Evolutionary conservation across 2,888 invertebrate genomes (phyloP).

Genomic region (Tanypteryx hageni): DNA sequence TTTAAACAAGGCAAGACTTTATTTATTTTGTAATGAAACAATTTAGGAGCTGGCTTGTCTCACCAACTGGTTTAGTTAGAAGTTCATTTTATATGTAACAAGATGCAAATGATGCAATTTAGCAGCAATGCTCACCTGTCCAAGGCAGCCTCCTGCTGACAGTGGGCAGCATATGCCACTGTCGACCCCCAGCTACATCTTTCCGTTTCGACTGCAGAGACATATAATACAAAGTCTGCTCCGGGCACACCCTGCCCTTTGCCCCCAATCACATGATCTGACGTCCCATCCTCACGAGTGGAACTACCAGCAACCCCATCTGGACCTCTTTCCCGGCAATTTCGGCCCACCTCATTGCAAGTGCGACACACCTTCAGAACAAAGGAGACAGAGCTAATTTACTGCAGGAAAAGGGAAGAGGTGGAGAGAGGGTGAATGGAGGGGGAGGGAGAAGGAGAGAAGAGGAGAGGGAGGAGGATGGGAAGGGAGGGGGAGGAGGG

Average conservation of each 20-base stretch:
- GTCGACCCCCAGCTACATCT: constrained; percentile 94
- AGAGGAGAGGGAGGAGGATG: no score
- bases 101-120: not conserved
- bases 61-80: no score
- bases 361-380: constrained; percentile 86
- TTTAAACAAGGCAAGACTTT: no score
- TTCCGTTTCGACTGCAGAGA: constrained; percentile 95
- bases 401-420: no score
- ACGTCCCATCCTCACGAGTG: not conserved
- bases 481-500: no score
- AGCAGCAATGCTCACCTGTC: constrained; percentile 81
- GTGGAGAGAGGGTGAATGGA: no score
- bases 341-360: constrained; percentile 91
- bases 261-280: constrained; percentile 76
- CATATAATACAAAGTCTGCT: constrained; percentile 97
- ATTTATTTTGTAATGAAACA: no score
- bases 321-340: constrained; percentile 77
- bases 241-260: constrained; percentile 82
- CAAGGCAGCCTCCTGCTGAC: constrained; percentile 95
- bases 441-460: no score
- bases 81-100: no score
- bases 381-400: constrained; percentile 32
- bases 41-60: no score
- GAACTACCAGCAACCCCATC: not conserved
- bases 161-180: constrained; percentile 98